Conservation (phyloP, 1,140 invertebrate genomes). For the Orchesella cincta region DNA sequence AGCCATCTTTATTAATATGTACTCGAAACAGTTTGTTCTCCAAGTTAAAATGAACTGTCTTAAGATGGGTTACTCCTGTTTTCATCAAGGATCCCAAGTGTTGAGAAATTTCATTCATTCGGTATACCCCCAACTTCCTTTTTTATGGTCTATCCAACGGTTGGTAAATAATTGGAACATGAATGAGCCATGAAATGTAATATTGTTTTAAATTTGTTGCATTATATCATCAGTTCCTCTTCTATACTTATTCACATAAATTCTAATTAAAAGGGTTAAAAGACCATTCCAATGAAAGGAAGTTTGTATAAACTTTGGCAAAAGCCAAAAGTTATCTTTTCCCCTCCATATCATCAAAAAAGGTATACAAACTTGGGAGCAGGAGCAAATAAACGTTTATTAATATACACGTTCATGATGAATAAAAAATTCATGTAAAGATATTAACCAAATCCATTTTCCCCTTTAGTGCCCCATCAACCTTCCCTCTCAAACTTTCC, state of each 20-base stretch:
- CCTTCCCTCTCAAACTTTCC: no score
- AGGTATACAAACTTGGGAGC: no score
- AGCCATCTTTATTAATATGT: conserved; percentile 6
- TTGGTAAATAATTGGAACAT: conserved; percentile 14
- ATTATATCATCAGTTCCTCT: neutral
- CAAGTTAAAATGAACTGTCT: conserved; percentile 11
- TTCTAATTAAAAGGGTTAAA: conserved; percentile 15
- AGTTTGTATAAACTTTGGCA: no score
- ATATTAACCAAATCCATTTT: no score
- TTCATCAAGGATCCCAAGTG: neutral
- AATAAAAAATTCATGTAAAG: no score
- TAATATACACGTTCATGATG: no score
- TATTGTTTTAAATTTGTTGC: conserved; percentile 20
- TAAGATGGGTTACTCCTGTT: neutral
- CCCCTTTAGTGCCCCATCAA: no score
- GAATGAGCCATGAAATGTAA: conserved; percentile 18
- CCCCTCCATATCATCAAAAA: no score
- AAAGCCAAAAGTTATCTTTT: no score
- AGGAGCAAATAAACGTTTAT: no score
- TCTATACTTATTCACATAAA: neutral
- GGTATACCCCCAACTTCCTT: neutral
- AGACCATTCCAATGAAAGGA: no score
- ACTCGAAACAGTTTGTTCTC: neutral
- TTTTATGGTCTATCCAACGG: neutral
- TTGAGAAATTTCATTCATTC: conserved; percentile 14